Conservation (phyloP, 2,888 invertebrate genomes). For the Ennomos erosarius region DNA sequence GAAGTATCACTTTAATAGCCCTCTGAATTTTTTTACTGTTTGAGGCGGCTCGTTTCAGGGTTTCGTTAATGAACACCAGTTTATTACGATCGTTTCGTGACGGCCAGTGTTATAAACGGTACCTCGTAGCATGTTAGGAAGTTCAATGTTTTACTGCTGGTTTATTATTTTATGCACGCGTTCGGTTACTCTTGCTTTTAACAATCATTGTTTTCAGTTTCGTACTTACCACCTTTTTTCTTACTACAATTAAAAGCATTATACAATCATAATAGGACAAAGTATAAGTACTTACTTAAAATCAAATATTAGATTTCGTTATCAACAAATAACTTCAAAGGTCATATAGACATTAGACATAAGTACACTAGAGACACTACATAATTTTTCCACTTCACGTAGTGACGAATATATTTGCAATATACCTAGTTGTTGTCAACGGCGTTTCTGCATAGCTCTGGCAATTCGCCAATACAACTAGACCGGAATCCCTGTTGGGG, state of each 20-base stretch:
- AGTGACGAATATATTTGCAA: slow-evolving; percentile 37
- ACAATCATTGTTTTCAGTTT: neutral
- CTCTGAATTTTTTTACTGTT: slow-evolving; percentile 35
- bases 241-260: neutral
- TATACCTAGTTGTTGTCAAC: slow-evolving; percentile 49
- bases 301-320: neutral
- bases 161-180: slow-evolving; percentile 24
- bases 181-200: slow-evolving; percentile 8
- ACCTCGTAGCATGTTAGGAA: slow-evolving; percentile 10
- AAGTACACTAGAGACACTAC: slow-evolving; percentile 12
- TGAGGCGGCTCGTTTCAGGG: slow-evolving; percentile 17
- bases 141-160: slow-evolving; percentile 14
- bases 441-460: slow-evolving; percentile 44
- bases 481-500: slow-evolving; percentile 40
- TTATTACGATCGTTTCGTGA: slow-evolving; percentile 33
- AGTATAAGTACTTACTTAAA: too few species aligned
- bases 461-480: slow-evolving; percentile 53
- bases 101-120: slow-evolving; percentile 21
- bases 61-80: slow-evolving; percentile 32
- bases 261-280: too few species aligned
- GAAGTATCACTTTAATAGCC: slow-evolving; percentile 26
- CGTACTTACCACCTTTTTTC: neutral
- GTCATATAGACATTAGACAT: slow-evolving; percentile 15
- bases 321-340: slow-evolving; percentile 8
- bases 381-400: slow-evolving; percentile 29